A percentile compares a stretch with the other conserved stretches of the same genome.
phyloP scores from a whole-genome alignment of 2,888 invertebrate genomes.

The Andrena chrysosceles region DNA sequence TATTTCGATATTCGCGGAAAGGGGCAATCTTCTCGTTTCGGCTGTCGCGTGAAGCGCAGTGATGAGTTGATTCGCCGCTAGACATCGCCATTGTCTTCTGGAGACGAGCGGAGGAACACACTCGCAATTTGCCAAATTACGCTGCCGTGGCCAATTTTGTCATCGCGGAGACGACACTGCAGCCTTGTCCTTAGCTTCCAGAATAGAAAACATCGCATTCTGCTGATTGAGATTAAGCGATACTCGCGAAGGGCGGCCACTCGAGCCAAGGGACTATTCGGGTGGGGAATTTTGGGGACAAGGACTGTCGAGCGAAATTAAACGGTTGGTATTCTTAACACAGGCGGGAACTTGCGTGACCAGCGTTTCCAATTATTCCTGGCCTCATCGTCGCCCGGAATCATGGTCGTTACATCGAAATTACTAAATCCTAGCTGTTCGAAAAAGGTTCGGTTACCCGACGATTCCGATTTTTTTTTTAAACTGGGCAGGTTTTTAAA shows the following conservation, averaged over 20 bases:
- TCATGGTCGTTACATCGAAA: conserved; percentile 1
- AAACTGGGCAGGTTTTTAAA: too few species aligned
- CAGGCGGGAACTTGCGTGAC: conserved; percentile 26
- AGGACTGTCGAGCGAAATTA: conserved; percentile 51
- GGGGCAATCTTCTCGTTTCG: conserved; percentile 29
- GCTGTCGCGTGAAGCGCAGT: background rate
- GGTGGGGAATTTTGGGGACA: conserved; percentile 44
- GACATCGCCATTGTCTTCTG: background rate
- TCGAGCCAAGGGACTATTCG: background rate
- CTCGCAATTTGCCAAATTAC: background rate
- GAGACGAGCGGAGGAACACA: background rate
- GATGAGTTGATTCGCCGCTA: conserved; percentile 7
- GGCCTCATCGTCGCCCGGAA: background rate
- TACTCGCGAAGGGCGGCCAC: too few species aligned
- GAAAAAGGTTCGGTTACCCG: too few species aligned
- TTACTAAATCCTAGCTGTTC: too few species aligned
- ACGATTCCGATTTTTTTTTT: too few species aligned
- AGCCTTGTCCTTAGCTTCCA: too few species aligned
- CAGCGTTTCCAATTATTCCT: conserved; percentile 29
- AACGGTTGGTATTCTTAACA: conserved; percentile 53
- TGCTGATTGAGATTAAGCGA: too few species aligned
- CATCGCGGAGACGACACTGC: too few species aligned
- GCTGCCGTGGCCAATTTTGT: background rate
- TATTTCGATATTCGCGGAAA: conserved; percentile 1
- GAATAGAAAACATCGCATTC: too few species aligned